A percentile compares a stretch with the other conserved stretches of the same genome.
Evolutionary conservation across 2,888 invertebrate genomes (phyloP).

Genomic region (Drosophila macrospina): DNA sequence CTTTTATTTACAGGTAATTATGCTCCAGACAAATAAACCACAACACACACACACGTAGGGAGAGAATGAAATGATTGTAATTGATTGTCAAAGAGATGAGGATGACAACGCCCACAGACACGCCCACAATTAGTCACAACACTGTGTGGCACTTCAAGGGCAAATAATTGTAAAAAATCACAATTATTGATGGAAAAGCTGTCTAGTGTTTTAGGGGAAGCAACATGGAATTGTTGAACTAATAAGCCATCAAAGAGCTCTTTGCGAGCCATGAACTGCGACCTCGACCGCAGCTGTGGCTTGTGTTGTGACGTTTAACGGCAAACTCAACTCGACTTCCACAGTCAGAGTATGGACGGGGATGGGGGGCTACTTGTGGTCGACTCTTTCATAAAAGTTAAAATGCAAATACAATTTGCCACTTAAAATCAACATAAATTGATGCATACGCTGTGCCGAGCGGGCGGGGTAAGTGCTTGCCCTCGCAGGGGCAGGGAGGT

Average conservation of each 20-base stretch:
- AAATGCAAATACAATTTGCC: constrained; percentile 81
- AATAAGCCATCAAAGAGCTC: constrained; percentile 45
- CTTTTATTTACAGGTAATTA: constrained; percentile 69
- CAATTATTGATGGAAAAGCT: constrained; percentile 40
- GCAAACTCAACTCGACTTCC: constrained; percentile 10
- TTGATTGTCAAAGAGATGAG: constrained; percentile 9
- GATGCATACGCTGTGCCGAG: constrained; percentile 33
- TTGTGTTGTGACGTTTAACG: constrained; percentile 40
- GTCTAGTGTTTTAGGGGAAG: background rate
- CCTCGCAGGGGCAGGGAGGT: constrained; percentile 10
- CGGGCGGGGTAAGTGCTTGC: constrained; percentile 34
- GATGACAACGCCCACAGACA: background rate
- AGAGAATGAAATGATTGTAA: constrained; percentile 4
- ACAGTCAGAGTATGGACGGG: too few species aligned
- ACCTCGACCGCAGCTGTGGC: constrained; percentile 42
- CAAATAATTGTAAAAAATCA: constrained; percentile 27
- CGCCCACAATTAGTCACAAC: constrained; percentile 38
- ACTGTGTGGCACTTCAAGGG: constrained; percentile 12
- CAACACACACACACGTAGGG: too few species aligned
- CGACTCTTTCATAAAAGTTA: constrained; percentile 55
- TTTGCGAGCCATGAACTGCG: constrained; percentile 20
- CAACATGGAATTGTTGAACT: constrained; percentile 26
- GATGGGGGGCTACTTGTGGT: constrained; percentile 75
- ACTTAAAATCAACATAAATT: constrained; percentile 77
- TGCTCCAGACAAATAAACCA: constrained; percentile 19